Base-by-base conservation (phyloP, 1,140 invertebrate species). In the Whitmania pigra region DNA sequence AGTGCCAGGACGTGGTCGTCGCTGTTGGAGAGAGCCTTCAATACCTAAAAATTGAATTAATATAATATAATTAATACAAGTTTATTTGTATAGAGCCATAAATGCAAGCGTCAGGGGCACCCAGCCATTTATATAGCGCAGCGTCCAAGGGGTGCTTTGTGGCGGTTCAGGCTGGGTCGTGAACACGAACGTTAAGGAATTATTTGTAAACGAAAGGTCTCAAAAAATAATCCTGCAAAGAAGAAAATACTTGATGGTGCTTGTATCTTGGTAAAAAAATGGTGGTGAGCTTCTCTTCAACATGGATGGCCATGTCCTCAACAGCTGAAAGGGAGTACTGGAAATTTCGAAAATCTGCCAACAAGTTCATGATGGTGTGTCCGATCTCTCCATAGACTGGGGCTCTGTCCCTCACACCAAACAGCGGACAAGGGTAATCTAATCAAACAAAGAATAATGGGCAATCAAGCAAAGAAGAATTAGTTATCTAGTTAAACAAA, bases 341-440 rank as follows among this genome's bases (percentile, higher is more conserved):
- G 80, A 88, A 93, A 80, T 91, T 92, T 71, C 90, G 84, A 79
- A 93, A 93, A 84, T 93, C 91, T 7, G 90, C 90, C 71, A 93
- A 81, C 53, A 93, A 85, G 83, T 91, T 93, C 83, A 93, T 92
- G 67, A 94, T 91, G 13, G 91, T 93, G 77, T 93, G 90, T 17
- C 91, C 91, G 72, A 93, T 90, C 83, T 94, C 90, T 66, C 87
- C 89, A 80, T 90, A 94, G 2, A 92, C 88, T 0, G 91, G 87
- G 72, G 90, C 89, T 20, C 92, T 80, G 78, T 88, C 86, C 25
- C 89, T 84, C 27, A 89, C 86, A n/a, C 90, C 91, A 31, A 93
- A 87, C 36, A 93, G 80, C 0, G 91, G 89, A 79, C 89, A 90
- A 2, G 92, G 92, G 83, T 93, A 94, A 79, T 91, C 82, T 83